Percentiles rank a stretch among this genome's conserved stretches.
Conservation (phyloP, 2,888 invertebrate species). For the Cistogaster globosa region DNA sequence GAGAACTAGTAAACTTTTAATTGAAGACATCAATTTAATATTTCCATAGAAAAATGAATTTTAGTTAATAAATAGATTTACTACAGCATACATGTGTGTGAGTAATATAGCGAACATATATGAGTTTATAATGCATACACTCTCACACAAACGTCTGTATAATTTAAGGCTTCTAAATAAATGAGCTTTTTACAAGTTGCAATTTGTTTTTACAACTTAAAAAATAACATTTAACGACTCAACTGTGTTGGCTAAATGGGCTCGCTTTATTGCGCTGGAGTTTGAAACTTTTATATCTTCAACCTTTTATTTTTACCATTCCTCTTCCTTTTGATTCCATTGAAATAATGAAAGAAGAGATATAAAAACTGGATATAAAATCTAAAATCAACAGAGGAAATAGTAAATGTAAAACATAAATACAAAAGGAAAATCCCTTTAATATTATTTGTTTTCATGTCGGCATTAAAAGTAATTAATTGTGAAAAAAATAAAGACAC, state of each 20-base stretch:
- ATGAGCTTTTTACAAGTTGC: conserved; percentile 42
- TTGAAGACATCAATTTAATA: too few species aligned
- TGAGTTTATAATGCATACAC: too few species aligned
- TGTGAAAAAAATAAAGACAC: not conserved
- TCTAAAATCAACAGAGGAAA: not conserved
- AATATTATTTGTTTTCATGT: conserved; percentile 2
- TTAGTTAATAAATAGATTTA: too few species aligned
- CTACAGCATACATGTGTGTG: too few species aligned
- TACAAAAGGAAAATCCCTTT: not conserved
- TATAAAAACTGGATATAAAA: too few species aligned
- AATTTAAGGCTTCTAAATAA: conserved; percentile 2
- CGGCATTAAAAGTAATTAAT: conserved; percentile 28
- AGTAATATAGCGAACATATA: too few species aligned
- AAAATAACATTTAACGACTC: conserved; percentile 9
- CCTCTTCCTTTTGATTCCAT: not conserved
- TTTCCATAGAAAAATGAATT: too few species aligned
- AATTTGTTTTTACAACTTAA: conserved; percentile 42
- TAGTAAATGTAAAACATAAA: not conserved
- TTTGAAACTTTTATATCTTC: not conserved
- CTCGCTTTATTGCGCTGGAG: conserved; percentile 16
- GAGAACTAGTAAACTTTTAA: too few species aligned
- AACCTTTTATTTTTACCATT: not conserved
- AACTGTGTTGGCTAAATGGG: not conserved
- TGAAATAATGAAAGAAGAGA: not conserved
- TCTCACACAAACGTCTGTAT: not conserved